A percentile compares a stretch with the other conserved stretches of the same genome.
Evolutionary conservation across 2,113 vertebrate genomes (phyloP).

Genomic region (Amazona guildingii): DNA sequence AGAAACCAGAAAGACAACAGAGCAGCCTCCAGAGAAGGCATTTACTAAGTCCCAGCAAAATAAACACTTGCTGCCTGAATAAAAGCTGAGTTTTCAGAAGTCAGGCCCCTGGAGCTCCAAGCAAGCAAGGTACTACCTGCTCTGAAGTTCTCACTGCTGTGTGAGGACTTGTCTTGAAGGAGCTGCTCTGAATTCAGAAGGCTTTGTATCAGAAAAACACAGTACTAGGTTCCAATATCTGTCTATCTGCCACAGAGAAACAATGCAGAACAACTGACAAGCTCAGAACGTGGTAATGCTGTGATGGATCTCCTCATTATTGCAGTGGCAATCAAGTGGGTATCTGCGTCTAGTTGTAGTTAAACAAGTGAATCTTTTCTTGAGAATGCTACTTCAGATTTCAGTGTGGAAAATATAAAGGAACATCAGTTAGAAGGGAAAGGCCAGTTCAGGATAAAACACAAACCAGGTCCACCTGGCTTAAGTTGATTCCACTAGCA

Average conservation of each 20-base stretch:
- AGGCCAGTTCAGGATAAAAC: neutral
- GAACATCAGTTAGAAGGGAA: neutral
- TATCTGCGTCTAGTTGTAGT: neutral
- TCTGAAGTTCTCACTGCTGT: neutral
- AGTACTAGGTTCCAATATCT: neutral
- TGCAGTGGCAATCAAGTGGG: neutral
- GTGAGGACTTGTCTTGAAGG: neutral
- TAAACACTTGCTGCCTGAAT: neutral
- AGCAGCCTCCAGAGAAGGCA: neutral
- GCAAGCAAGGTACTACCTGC: neutral
- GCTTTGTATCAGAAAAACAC: neutral
- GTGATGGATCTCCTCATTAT: neutral
- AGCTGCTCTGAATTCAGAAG: neutral
- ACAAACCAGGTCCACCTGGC: neutral
- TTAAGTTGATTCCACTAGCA: neutral
- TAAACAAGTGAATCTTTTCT: neutral
- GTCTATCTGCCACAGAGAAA: neutral
- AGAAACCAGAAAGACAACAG: neutral
- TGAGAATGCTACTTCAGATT: neutral
- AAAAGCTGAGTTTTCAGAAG: neutral
- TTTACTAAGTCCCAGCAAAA: neutral
- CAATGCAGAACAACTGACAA: neutral
- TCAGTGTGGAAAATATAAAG: neutral
- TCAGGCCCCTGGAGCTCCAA: neutral
- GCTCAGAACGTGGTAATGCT: accelerated